phyloP scores from a whole-genome alignment of 2,888 invertebrate genomes.

The Hirtodrosophila alboralis region DNA sequence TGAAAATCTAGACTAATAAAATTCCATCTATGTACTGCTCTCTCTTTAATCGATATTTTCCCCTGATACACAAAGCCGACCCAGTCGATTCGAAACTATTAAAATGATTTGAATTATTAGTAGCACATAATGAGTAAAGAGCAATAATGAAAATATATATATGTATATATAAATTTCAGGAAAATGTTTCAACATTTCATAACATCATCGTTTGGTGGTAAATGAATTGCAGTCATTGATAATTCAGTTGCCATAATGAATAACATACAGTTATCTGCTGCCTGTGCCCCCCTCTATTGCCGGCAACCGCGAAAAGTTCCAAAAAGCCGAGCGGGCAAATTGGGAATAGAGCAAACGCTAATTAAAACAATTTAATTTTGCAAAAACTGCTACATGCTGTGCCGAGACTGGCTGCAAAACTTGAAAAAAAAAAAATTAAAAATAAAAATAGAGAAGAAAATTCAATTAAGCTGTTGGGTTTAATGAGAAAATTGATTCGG shows the following conservation, averaged over 20 bases:
- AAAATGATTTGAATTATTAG: too few species aligned
- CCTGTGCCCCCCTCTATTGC: not conserved
- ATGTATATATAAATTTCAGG: too few species aligned
- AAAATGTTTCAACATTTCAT: too few species aligned
- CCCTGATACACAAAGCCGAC: too few species aligned
- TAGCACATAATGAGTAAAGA: too few species aligned
- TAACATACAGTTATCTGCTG: conserved; percentile 1
- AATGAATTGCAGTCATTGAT: conserved; percentile 63
- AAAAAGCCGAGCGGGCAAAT: conserved; percentile 10
- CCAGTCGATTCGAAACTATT: too few species aligned
- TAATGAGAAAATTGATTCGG: conserved; percentile 75
- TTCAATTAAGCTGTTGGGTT: conserved; percentile 65
- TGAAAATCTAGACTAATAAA: too few species aligned
- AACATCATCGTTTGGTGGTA: too few species aligned
- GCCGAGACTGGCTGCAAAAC: conserved; percentile 6
- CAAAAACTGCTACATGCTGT: conserved; percentile 20
- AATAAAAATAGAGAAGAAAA: conserved; percentile 12
- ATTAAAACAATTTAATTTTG: conserved; percentile 35
- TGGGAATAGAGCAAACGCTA: conserved; percentile 26
- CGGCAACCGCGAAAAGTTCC: not conserved
- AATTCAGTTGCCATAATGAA: conserved; percentile 67
- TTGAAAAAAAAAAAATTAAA: conserved; percentile 6
- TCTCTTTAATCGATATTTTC: too few species aligned
- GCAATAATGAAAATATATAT: too few species aligned
- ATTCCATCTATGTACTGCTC: too few species aligned